Evolutionary conservation across 2,113 vertebrate genomes (phyloP).

Genomic region (Litocranius walleri): DNA sequence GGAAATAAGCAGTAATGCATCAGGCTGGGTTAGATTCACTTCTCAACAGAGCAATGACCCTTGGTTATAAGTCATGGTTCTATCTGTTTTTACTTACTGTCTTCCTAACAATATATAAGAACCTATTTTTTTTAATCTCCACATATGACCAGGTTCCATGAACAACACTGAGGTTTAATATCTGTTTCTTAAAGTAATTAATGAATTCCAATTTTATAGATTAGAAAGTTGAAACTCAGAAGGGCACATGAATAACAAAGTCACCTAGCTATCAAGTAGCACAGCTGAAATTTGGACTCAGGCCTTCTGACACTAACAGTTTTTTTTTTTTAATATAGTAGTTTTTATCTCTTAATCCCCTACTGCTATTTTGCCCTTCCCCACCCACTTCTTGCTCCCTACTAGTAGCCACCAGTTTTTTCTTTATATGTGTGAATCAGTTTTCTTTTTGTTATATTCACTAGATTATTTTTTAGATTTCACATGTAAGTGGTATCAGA

Average conservation of each 20-base stretch:
- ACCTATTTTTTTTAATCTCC: background rate
- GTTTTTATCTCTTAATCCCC: background rate
- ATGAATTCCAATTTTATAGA: constrained; percentile 3
- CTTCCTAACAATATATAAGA: background rate
- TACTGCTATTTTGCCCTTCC: background rate
- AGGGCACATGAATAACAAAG: background rate
- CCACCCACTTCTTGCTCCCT: background rate
- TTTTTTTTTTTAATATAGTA: background rate
- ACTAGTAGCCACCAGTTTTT: background rate
- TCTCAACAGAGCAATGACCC: background rate
- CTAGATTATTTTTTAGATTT: background rate
- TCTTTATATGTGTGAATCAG: background rate
- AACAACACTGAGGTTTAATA: background rate
- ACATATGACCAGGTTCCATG: background rate
- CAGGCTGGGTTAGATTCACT: background rate
- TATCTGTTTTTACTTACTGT: background rate
- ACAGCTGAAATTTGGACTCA: background rate
- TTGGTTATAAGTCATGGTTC: background rate
- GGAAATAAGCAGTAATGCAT: background rate
- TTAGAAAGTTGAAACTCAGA: constrained; percentile 1
- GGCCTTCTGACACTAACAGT: background rate
- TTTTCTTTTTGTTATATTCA: background rate
- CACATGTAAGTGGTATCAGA: background rate
- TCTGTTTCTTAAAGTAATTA: background rate
- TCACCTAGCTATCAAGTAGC: background rate